Evolutionary conservation across 30 jellyfish, hydroid and myxozoan genomes (phyloP).

Genomic region (Cassiopea andromeda): DNA sequence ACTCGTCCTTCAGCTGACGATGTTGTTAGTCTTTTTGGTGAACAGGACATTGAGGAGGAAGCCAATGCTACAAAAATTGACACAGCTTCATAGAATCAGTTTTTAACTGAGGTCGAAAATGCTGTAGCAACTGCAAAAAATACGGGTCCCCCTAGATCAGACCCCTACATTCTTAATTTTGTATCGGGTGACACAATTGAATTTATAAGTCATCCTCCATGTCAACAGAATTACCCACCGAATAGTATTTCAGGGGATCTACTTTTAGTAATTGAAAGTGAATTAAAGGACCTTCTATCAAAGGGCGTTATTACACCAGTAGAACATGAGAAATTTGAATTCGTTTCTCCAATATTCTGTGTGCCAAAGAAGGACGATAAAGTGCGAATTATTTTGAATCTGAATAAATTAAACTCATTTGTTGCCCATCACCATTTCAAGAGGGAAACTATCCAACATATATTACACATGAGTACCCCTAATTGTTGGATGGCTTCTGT

Average conservation of each 20-base stretch:
- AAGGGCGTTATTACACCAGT: not conserved
- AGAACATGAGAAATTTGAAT: not conserved
- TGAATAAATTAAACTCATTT: conserved; percentile 17
- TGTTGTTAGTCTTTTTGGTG: conserved; percentile 2
- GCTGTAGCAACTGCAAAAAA: not conserved
- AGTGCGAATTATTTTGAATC: conserved; percentile 33
- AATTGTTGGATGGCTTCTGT: conserved; percentile 63
- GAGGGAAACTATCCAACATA: conserved; percentile 46
- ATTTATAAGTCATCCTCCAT: not conserved
- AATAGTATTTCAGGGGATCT: not conserved
- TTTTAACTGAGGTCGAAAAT: not conserved
- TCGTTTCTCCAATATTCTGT: conserved; percentile 49
- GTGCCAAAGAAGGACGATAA: conserved; percentile 54
- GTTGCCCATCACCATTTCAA: conserved; percentile 59
- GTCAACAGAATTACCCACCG: not conserved
- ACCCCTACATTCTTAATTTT: conserved; percentile 3
- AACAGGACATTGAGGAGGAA: conserved; percentile 14
- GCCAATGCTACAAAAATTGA: not conserved
- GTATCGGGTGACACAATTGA: conserved; percentile 24
- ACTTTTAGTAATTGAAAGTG: not conserved
- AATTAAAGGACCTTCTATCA: not conserved
- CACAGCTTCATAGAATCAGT: not conserved
- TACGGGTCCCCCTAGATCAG: conserved; percentile 10
- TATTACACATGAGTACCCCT: conserved; percentile 28
- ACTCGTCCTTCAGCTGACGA: conserved; percentile 3